Base-by-base conservation (phyloP, 2,888 invertebrate species). In the Kryphioiulus occultus region DNA sequence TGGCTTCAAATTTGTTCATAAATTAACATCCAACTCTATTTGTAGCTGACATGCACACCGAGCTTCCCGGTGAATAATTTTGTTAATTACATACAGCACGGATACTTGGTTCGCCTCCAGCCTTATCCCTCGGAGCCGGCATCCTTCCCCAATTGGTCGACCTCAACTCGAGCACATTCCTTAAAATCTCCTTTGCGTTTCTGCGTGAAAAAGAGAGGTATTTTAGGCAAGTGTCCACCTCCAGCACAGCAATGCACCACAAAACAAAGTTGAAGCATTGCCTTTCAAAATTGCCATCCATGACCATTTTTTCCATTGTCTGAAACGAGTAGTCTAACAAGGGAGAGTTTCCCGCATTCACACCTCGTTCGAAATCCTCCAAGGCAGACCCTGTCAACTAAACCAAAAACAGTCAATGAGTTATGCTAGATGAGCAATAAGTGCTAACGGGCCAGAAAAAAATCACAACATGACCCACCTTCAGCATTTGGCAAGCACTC, bases 401-500 rank as follows among this genome's bases (percentile, higher is more conserved):
- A 26, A 84, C 15, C 90, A 91, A 17, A 78, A 84, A 84, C 4
- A 30, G 30, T 32, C 30, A 32, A 26, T 78, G 78, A 26, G 4
- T 4, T 22, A 7, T 42, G 42, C 42, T 42, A 7, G 42, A 42
- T 10, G n/a, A 47, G 7, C 42, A 47, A 15, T 19, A 15, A 19
- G 10, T 1, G 47, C 3, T 47, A 2, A 47, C 15, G 19, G 15
- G 2, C 47, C 12, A 47, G 47, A 1, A 15, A 1, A 15, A 19
- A 47, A 47, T 47, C 3, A 47, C 47, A 47, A 47, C 47, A 47
- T 3, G 17, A 47, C 91, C 92, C 92, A 96, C 96, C 93, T 96
- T 96, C n/a, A 97, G 93, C 84, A 96, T 94, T 92, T 96, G 96
- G 91, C 96, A 96, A 89, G 96, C 95, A 91, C 95, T 95, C 92